Evolutionary conservation across 64 coral and sea anemone species (phyloP).

Genomic region (Montipora capricornis): DNA sequence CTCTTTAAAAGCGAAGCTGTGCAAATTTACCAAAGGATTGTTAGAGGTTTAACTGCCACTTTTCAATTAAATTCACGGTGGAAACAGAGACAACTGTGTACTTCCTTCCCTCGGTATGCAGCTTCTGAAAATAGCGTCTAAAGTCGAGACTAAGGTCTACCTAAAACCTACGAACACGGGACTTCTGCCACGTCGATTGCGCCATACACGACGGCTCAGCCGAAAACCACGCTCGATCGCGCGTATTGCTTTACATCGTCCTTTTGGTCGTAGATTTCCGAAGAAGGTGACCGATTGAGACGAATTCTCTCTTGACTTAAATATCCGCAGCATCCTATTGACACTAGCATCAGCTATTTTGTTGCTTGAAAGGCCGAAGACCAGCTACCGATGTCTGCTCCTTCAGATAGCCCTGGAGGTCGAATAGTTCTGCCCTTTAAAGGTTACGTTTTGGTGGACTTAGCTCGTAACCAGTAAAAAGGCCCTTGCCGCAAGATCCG

Average conservation of each 20-base stretch:
- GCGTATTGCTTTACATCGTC: background rate
- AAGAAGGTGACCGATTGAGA: background rate
- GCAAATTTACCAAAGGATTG: background rate
- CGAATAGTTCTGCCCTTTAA: slow-evolving; percentile 1
- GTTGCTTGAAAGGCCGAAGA: background rate
- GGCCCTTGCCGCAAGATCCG: background rate
- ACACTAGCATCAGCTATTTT: background rate
- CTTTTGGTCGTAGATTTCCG: background rate
- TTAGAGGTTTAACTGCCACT: background rate
- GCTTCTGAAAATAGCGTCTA: background rate
- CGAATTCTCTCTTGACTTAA: background rate
- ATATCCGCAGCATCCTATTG: background rate
- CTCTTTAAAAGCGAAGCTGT: background rate
- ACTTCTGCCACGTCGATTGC: background rate
- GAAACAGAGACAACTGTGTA: background rate
- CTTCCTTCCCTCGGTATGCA: background rate
- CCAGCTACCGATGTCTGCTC: background rate
- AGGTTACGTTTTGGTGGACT: background rate
- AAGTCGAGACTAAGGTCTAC: background rate
- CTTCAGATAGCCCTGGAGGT: background rate
- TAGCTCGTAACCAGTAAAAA: background rate
- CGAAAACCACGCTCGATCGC: background rate
- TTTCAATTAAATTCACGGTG: background rate
- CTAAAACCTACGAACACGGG: background rate
- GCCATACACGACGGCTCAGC: background rate